These are phyloP conservation scores for Thumatha senex DNA, from an alignment of 2,888 invertebrate species.

Conservation along the genomic window DNA sequence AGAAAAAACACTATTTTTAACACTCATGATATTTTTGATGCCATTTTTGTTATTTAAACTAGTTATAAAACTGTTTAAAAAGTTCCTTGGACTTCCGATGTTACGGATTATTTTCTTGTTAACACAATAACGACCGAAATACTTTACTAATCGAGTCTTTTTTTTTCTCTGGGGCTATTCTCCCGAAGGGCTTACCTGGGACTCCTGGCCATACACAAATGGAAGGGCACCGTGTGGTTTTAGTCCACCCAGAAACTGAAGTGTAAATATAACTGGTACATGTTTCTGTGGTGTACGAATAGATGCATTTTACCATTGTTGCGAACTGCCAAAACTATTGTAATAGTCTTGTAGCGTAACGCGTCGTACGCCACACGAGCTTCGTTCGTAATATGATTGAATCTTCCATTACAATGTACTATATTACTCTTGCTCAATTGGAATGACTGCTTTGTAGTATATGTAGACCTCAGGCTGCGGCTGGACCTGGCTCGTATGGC, in stretches of 20 bases:
- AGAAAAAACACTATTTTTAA: too few relatives aligned
- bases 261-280: conserved; percentile 73
- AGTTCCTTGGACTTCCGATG: too few relatives aligned
- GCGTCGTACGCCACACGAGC: conserved; percentile 41
- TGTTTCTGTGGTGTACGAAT: conserved; percentile 67
- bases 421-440: conserved; percentile 22
- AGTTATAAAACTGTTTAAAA: too few relatives aligned
- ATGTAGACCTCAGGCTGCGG: conserved; percentile 12
- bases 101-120: too few relatives aligned
- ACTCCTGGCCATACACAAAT: too few relatives aligned
- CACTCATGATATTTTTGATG: too few relatives aligned
- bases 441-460: conserved; percentile 1
- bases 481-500: conserved; percentile 36
- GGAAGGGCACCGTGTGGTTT: too few relatives aligned
- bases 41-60: too few relatives aligned
- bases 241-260: conserved; percentile 50
- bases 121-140: too few relatives aligned
- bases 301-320: conserved; percentile 81
- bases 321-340: conserved; percentile 81
- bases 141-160: too few relatives aligned
- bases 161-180: too few relatives aligned
- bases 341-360: conserved; percentile 71
- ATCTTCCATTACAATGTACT: conserved; percentile 10
- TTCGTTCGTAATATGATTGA: conserved; percentile 1
- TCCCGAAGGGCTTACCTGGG: too few relatives aligned